These are phyloP conservation scores for Leptinotarsa rubiginosa DNA, from an alignment of 2,888 invertebrate genomes.

Conservation along the genomic window DNA sequence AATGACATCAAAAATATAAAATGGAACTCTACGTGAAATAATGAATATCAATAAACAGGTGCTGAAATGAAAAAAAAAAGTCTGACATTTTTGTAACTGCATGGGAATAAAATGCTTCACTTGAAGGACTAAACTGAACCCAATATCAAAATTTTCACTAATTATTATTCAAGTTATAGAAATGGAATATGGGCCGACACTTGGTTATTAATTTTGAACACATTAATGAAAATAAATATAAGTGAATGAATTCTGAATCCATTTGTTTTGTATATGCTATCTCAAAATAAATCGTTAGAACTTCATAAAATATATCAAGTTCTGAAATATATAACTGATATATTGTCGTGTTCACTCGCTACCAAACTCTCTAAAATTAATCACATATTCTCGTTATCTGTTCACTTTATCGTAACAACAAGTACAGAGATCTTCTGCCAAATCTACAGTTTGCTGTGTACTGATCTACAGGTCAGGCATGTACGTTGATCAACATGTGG, in stretches of 20 bases:
- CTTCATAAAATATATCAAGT: constrained; percentile 38
- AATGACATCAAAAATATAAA: constrained; percentile 20
- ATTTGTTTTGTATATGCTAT: constrained; percentile 11
- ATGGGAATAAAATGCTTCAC: too few species aligned
- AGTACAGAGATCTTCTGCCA: constrained; percentile 60
- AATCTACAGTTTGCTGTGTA: constrained; percentile 48
- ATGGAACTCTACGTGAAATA: constrained; percentile 14
- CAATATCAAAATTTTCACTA: neutral
- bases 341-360: constrained; percentile 68
- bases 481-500: constrained; percentile 65
- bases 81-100: too few species aligned
- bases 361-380: constrained; percentile 57
- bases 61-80: neutral
- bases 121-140: neutral
- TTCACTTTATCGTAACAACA: constrained; percentile 60
- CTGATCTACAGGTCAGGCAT: constrained; percentile 62
- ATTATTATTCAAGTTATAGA: neutral
- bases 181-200: neutral
- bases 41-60: neutral
- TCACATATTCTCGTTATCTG: constrained; percentile 51
- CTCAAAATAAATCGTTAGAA: constrained; percentile 17
- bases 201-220: neutral
- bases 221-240: neutral
- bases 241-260: neutral
- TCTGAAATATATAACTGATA: constrained; percentile 29